Conservation (phyloP, 2,888 invertebrate genomes). For the Cacoxenus indagator region DNA sequence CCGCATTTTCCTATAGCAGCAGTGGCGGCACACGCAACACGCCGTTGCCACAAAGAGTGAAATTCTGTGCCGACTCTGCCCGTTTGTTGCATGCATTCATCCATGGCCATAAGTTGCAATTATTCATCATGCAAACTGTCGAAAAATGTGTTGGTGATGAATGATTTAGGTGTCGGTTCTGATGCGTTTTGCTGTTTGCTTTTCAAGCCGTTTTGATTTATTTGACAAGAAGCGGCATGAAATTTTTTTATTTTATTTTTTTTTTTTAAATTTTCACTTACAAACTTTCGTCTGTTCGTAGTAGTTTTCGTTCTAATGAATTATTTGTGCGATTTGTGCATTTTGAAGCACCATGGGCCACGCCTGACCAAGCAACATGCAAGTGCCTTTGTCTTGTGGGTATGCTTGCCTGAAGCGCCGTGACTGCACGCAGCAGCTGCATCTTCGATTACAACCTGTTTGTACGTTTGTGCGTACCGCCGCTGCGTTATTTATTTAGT, state of each 20-base stretch:
- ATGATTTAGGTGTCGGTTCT: constrained; percentile 12
- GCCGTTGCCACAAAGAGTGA: background rate
- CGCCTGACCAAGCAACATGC: too few relatives aligned
- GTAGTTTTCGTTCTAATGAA: too few relatives aligned
- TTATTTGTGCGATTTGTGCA: too few relatives aligned
- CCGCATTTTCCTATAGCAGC: background rate
- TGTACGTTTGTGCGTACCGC: background rate
- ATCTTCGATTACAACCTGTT: constrained; percentile 21
- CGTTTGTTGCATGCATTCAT: background rate
- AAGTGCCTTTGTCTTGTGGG: too few relatives aligned
- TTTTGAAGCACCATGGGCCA: too few relatives aligned
- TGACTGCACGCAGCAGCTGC: too few relatives aligned
- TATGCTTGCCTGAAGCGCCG: too few relatives aligned
- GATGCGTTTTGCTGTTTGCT: too few relatives aligned
- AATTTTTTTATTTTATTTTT: background rate
- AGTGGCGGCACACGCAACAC: background rate
- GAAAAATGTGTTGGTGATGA: background rate
- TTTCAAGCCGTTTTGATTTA: background rate
- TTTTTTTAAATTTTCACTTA: background rate
- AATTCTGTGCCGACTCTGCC: background rate
- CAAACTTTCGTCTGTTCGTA: background rate
- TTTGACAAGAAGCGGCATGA: background rate
- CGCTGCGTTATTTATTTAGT: background rate
- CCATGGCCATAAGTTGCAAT: background rate
- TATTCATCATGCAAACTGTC: background rate